phyloP scores from a whole-genome alignment of 2,113 vertebrate species.

The Gracilinanus agilis region DNA sequence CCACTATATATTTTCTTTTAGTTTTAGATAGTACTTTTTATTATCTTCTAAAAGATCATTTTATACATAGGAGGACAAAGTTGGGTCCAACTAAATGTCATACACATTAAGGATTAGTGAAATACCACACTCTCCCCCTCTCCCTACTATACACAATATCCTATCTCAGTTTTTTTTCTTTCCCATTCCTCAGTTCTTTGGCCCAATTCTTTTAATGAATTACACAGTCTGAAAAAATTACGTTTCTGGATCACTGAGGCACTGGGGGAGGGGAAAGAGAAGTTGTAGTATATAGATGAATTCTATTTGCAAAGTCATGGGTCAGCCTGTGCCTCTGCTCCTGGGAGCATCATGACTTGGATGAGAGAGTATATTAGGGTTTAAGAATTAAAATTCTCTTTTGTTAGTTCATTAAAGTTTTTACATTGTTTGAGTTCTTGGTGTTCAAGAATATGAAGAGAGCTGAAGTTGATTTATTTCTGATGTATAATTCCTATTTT shows the following conservation, averaged over 20 bases:
- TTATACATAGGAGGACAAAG: background rate
- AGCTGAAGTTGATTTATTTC: background rate
- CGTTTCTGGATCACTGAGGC: background rate
- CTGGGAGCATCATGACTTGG: background rate
- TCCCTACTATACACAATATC: background rate
- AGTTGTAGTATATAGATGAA: background rate
- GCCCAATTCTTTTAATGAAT: background rate
- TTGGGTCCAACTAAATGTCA: background rate
- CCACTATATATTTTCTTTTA: background rate
- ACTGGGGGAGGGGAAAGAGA: background rate
- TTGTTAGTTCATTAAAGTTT: background rate
- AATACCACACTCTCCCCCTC: background rate
- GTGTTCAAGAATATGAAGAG: background rate
- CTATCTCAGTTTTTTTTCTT: background rate
- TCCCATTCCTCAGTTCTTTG: background rate
- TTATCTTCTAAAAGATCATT: background rate
- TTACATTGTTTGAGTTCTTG: background rate
- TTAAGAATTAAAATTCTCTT: background rate
- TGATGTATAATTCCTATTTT: background rate
- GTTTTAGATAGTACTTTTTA: background rate
- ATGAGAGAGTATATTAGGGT: background rate
- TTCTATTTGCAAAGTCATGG: background rate
- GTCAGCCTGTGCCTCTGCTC: background rate
- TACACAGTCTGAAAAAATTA: background rate
- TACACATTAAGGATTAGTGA: background rate